Evolutionary conservation across 2,113 vertebrate genomes (phyloP), one percentile per base, ranked within the genome.

Genomic region (Macquaria australasica): DNA sequence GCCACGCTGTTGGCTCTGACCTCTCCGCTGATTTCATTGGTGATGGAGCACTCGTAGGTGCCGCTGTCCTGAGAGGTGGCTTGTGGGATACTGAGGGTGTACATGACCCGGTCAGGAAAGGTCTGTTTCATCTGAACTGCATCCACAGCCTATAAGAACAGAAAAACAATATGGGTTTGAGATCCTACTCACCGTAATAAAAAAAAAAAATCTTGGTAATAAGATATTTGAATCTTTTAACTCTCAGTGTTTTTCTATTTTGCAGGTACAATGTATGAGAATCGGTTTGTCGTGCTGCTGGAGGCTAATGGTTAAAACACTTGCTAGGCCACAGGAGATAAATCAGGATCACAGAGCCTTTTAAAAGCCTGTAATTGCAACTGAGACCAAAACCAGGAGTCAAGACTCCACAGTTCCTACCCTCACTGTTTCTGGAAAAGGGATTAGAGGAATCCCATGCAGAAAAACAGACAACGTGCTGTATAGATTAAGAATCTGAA

Each of bases 31-130:
- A 89, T 85, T 39, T 93, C 91, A 68, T 97, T 94, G 0, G 93
- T 95, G 82, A 97, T 94, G 7, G 96, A 95, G 87, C 98, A 99
- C 82, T 98, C 96, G 8, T 99, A 99, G 53, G 92, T 92, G 51
- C 98, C 98, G 0, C 96, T 95, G 93, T 99, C 98, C 85, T 97
- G 95, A 81, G 96, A 83, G 0, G 96, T 94, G 73, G 97, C 97
- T 71, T 95, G 88, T 1, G 95, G 95, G 91, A 99, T 94, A 9
- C 83, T 96, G 89, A 99, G 90, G 4, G 95, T 98, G 92, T 99
- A 98, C 63, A 85, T 21, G 71, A 93, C 91, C 56, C 31, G 75
- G 72, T 93, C 93, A 1, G 80, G 80, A 14, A 92, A 64, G 8
- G 34, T 69, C 67, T 94, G 43, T 60, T 91, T 95, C 25, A 55